Evolutionary conservation across 2,888 invertebrate genomes (phyloP).

Genomic region (Branchipolynoe longqiensis): DNA sequence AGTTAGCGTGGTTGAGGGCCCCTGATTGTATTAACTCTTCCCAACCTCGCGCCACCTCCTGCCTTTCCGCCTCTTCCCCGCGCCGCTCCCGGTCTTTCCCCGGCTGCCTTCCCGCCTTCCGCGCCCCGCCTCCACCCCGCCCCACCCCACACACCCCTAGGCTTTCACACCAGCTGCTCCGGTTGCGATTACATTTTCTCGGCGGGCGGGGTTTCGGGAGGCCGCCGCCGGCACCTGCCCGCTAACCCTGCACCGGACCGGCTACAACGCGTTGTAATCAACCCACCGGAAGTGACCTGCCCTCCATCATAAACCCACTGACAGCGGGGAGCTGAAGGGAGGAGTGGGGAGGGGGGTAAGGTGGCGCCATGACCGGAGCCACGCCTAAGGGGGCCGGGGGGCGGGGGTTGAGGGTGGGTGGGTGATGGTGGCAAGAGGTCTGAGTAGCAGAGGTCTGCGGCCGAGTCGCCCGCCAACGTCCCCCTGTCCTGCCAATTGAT

Average conservation of each 20-base stretch:
- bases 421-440: too few species aligned
- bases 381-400: slow-evolving; percentile 1
- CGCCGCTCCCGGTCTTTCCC: too few species aligned
- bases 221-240: neutral
- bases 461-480: neutral
- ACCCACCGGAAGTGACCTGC: slow-evolving; percentile 43
- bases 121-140: too few species aligned
- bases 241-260: slow-evolving; percentile 21
- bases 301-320: slow-evolving; percentile 48
- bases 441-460: neutral
- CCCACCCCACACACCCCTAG: too few species aligned
- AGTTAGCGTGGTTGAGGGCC: slow-evolving; percentile 25
- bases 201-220: slow-evolving; percentile 4
- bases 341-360: too few species aligned
- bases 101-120: too few species aligned
- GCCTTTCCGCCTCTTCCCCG: too few species aligned
- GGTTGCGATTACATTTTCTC: slow-evolving; percentile 37
- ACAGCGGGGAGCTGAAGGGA: too few species aligned
- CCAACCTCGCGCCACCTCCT: too few species aligned
- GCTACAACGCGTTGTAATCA: slow-evolving; percentile 40
- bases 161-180: too few species aligned
- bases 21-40: slow-evolving; percentile 48
- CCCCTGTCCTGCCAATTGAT: slow-evolving; percentile 21
- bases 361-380: slow-evolving; percentile 14
- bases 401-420: neutral